phyloP scores from a whole-genome alignment of 2,797 vertebrate species.

The Cyclopterus lumpus region DNA sequence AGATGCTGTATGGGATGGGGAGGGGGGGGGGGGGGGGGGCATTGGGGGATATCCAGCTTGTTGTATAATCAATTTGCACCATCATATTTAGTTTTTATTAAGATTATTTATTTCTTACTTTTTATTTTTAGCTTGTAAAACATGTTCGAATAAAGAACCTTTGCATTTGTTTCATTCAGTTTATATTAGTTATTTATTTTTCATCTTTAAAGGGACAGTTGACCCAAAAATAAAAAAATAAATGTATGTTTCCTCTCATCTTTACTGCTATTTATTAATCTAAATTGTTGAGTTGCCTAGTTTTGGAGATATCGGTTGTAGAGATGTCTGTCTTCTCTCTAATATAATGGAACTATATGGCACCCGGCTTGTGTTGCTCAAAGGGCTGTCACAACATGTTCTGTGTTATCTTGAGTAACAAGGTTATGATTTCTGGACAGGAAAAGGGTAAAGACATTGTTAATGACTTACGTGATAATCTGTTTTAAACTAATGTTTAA shows the following conservation, averaged over 20 bases:
- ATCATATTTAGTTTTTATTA: neutral
- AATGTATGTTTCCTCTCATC: neutral
- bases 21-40: neutral
- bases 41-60: neutral
- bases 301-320: neutral
- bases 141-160: neutral
- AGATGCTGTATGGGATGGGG: neutral
- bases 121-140: neutral
- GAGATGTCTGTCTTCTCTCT: neutral
- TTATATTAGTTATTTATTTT: no score
- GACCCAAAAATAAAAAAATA: neutral
- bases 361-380: no score
- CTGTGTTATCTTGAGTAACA: neutral
- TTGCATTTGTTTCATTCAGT: neutral
- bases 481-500: neutral
- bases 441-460: neutral
- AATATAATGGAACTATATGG: neutral
- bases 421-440: neutral
- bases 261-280: neutral
- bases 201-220: neutral
- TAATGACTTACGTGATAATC: neutral
- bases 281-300: neutral
- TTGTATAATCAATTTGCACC: slow-evolving; percentile 8
- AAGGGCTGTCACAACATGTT: neutral
- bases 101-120: neutral